Evolutionary conservation across 2,797 vertebrate genomes (phyloP), one percentile per base, ranked within the genome.

Genomic region (Lithobates sylvaticus): DNA sequence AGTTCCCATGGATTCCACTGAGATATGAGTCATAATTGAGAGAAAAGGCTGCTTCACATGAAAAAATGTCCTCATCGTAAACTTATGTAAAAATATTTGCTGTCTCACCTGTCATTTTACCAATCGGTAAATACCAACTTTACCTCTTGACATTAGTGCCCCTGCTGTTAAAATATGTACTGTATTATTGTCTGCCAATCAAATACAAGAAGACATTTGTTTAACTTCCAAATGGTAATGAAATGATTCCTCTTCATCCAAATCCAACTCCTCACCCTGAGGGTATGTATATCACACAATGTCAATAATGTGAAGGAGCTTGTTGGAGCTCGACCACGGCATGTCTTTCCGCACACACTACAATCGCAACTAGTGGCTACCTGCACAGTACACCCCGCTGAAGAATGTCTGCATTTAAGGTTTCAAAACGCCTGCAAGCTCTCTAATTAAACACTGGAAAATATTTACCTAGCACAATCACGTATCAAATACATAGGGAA

Each of bases 271-370:
- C 42, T 18, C 68, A 4, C 39, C 61, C 42, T 69, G 5, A 7
- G 67, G 65, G 39, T 29, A 69, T 50, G 18, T 42, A 79, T 79
- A 78, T 50, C 42, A 70, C 16, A 50, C n/a, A 68, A 64, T 16
- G 67, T 29, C 10, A 69, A 81, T 29, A 79, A 54, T n/a, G 15
- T 70, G 54, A 78, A 67, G 71, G 29, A 27, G 23, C 78, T 71
- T 81, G 67, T 36, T 32, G 10, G 34, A 81, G 23, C 68, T 50
- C 16, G 32, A 21, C 78, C 23, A 10, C 34, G 67, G 65, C 67
- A 81, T 81, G 67, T 29, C n/a, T 21, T 15, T 50, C 42, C 34
- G 10, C 44, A 47, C 42, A 70, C 65, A 50, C n/a, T 16, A n/a
- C 74, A 75, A 44, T 23, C 39, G 16, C n/a, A 47, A 54, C 78